A percentile compares a stretch with the other conserved stretches of the same genome.
Conservation (phyloP, 1,140 invertebrate genomes). For the Drosophila paulistorum region DNA sequence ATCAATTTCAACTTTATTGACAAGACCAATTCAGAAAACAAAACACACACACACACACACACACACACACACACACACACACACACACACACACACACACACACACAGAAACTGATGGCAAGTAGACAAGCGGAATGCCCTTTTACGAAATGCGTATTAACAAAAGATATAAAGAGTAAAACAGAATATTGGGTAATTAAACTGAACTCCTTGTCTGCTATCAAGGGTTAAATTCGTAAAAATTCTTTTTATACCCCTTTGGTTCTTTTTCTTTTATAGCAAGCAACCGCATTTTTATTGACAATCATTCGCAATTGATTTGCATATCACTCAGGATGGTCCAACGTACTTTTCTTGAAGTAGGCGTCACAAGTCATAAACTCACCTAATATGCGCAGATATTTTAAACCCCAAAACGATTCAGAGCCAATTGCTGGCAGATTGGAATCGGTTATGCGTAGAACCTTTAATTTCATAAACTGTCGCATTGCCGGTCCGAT, state of each 20-base stretch:
- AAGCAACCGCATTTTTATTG: background rate
- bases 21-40: conserved; percentile 32
- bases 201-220: background rate
- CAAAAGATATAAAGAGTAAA: background rate
- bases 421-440: conserved; percentile 90
- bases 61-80: background rate
- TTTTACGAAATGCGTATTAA: background rate
- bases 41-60: background rate
- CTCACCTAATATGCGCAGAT: conserved; percentile 86
- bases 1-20: conserved; percentile 82
- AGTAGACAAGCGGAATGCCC: background rate
- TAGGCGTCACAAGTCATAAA: conserved; percentile 49
- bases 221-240: background rate
- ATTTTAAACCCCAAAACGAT: conserved; percentile 90
- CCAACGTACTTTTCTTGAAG: conserved; percentile 47
- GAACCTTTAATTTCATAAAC: conserved; percentile 88
- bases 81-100: background rate
- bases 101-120: background rate
- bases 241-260: background rate
- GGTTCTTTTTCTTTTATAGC: conserved; percentile 33
- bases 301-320: conserved; percentile 46
- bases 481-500: conserved; percentile 88
- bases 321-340: conserved; percentile 56
- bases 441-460: conserved; percentile 90
- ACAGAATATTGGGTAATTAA: conserved; percentile 9